Evolutionary conservation across 1,140 invertebrate genomes (phyloP).

Genomic region (Drosophila erecta): DNA sequence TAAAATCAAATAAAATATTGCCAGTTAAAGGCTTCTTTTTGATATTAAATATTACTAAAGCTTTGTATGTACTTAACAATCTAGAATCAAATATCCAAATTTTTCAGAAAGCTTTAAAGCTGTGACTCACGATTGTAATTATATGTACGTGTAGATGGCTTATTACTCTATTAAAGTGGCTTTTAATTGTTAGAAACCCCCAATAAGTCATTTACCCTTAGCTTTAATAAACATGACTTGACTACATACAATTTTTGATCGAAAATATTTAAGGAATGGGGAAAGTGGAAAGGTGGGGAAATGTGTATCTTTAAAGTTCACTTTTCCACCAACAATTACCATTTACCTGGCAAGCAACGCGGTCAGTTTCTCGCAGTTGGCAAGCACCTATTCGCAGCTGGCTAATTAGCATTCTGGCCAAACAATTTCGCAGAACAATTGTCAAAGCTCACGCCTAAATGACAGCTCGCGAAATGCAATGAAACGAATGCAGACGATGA

Average conservation of each 20-base stretch:
- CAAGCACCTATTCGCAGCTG: neutral
- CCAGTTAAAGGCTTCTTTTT: too few relatives aligned
- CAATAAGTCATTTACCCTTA: neutral
- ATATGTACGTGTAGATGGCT: neutral
- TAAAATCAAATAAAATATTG: constrained; percentile 1
- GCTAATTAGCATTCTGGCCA: constrained; percentile 40
- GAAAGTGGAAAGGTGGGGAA: too few relatives aligned
- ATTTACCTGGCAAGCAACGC: neutral
- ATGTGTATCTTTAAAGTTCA: too few relatives aligned
- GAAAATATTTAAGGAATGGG: neutral
- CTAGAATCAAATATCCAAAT: neutral
- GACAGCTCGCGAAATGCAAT: constrained; percentile 42
- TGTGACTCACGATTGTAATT: neutral
- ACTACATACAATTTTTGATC: neutral
- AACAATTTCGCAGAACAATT: constrained; percentile 15
- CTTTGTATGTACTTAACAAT: too few relatives aligned
- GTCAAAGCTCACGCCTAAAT: constrained; percentile 46
- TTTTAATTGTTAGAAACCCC: neutral
- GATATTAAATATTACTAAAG: too few relatives aligned
- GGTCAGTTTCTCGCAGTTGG: neutral
- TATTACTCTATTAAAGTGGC: neutral
- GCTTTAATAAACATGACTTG: neutral
- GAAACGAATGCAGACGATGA: constrained; percentile 9
- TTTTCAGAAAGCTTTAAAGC: neutral
- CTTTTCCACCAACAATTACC: neutral